Conservation (phyloP, 2,113 vertebrate species). For the Benitochromis conjunctus region DNA sequence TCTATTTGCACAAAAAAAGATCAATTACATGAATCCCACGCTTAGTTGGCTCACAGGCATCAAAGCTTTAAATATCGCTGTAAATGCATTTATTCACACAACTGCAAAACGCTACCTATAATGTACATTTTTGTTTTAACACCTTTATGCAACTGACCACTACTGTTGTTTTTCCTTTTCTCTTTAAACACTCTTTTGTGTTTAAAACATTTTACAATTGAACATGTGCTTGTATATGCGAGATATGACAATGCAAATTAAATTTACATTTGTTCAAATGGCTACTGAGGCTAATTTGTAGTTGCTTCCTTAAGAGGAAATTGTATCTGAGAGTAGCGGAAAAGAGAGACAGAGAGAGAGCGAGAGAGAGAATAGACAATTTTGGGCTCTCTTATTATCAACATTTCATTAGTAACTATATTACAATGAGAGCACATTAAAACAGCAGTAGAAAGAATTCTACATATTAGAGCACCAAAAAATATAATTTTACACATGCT, state of each 20-base stretch:
- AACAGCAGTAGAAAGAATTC: not conserved
- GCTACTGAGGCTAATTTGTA: not conserved
- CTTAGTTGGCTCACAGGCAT: not conserved
- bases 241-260: not conserved
- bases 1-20: not conserved
- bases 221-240: not conserved
- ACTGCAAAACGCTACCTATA: not conserved
- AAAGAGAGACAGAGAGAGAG: not conserved
- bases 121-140: not conserved
- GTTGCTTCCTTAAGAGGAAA: not conserved
- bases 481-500: not conserved
- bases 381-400: not conserved
- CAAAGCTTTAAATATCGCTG: not conserved
- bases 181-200: not conserved
- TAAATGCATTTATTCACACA: not conserved
- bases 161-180: not conserved
- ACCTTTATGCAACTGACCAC: accelerated
- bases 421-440: not conserved
- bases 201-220: not conserved
- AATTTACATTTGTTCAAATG: not conserved
- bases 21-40: not conserved
- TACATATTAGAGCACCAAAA: not conserved
- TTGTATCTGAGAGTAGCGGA: not conserved
- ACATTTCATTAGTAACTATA: not conserved
- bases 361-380: not conserved